Evolutionary conservation across 2,888 invertebrate genomes (phyloP).

Genomic region (Rhagium mordax): DNA sequence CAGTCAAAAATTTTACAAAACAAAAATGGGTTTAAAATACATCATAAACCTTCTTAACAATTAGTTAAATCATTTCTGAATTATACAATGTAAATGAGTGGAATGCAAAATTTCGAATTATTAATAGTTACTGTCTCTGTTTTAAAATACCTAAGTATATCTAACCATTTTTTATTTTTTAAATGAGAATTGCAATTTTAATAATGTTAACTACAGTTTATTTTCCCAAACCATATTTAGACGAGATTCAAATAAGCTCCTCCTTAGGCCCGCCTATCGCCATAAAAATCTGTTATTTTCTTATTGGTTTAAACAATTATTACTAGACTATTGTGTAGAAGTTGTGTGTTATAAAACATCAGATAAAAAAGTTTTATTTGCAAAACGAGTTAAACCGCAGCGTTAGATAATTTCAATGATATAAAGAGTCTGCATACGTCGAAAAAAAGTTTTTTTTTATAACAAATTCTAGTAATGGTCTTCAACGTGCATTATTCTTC

Average conservation of each 20-base stretch:
- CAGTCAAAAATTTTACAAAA: too few relatives aligned
- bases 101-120: background rate
- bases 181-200: background rate
- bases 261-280: slow-evolving; percentile 21
- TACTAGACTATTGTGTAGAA: background rate
- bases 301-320: background rate
- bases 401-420: background rate
- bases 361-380: background rate
- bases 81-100: background rate
- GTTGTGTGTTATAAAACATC: background rate
- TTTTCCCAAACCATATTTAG: background rate
- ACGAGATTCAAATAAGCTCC: slow-evolving; percentile 19
- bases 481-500: too few relatives aligned
- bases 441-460: too few relatives aligned
- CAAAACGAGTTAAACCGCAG: background rate
- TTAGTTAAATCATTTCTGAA: background rate
- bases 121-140: too few relatives aligned
- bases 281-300: slow-evolving; percentile 15
- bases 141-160: too few relatives aligned
- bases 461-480: too few relatives aligned
- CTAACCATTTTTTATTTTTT: too few relatives aligned
- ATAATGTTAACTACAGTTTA: too few relatives aligned
- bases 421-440: background rate
- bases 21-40: too few relatives aligned
- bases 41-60: too few relatives aligned